Conservation (phyloP, 2,797 vertebrate genomes). For the Florisuga fusca region DNA sequence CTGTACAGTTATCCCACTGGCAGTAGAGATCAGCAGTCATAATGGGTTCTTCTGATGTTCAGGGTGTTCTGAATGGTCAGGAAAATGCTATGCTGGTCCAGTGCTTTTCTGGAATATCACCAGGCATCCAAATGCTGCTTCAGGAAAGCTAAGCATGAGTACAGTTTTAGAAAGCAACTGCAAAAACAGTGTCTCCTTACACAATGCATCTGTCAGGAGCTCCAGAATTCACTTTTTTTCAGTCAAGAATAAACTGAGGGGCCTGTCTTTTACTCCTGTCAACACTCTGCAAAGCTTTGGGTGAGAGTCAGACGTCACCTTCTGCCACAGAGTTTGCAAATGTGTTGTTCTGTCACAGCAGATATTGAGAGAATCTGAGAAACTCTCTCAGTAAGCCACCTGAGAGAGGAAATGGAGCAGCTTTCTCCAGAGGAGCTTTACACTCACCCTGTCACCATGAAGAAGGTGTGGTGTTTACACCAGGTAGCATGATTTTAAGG, state of each 20-base stretch:
- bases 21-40: neutral
- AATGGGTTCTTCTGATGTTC: neutral
- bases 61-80: slow-evolving; percentile 21
- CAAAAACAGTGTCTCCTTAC: slow-evolving; percentile 7
- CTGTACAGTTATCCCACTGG: neutral
- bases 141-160: neutral
- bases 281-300: neutral
- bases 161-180: slow-evolving; percentile 18
- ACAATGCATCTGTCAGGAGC: neutral
- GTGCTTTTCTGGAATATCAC: neutral
- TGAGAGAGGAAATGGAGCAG: neutral
- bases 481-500: neutral
- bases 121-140: slow-evolving; percentile 1
- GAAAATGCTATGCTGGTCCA: neutral
- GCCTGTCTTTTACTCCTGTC: neutral
- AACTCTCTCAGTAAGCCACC: no score
- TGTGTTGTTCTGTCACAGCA: neutral
- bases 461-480: neutral
- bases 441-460: neutral
- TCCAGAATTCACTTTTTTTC: neutral
- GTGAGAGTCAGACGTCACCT: slow-evolving; percentile 22
- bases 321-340: slow-evolving; percentile 34
- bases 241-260: neutral
- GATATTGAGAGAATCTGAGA: slow-evolving; percentile 11
- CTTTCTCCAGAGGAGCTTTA: neutral